Evolutionary conservation across 2,797 vertebrate species (phyloP), one percentile per base, ranked within the genome.

Genomic region (Trichosurus vulpecula): DNA sequence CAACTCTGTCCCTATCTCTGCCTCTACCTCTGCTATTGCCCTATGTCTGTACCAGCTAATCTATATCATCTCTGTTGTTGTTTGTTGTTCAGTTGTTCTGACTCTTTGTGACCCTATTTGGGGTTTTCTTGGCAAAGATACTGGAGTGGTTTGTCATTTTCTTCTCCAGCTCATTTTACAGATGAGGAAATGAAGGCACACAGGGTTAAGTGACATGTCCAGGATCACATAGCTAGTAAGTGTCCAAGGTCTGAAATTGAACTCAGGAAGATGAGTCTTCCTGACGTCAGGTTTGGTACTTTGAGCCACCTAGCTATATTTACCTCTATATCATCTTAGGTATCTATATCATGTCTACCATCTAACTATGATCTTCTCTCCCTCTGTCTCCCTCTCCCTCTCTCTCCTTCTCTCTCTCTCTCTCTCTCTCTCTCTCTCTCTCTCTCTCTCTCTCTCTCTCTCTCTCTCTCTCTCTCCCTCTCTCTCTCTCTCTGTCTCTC

Each of bases 401-500:
- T 57, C 25, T 29, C 25, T 57, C 56, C 57, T 4, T 29, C 56
- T 57, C 25, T 55, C 54, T 55, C 14, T 55, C 54, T 55, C 14
- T 55, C 19, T 57, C 5, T 57, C 56, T 57, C 1, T 57, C 29
- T 57, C 27, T 30, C 56, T 19, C 25, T 30, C 29, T 30, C 27
- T 30, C 56, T 9, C 5, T 56, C 25, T 8, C 27, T 9, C 58
- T 66, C 1, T n/a, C 58, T n/a, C 58, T 35, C 12, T 35, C 31
- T 66, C 0, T 61, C 31, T 31, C 12, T 61, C 31, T n/a, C 3
- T n/a, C 2, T 11, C 10, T 58, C 30, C 31, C 0, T 58, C 57
- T 58, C 9, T 58, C 2, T 2, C 9, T 31, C 2, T 57, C 0
- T n/a, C n/a, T n/a, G n/a, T n/a, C n/a, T n/a, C n/a, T n/a, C n/a